These are phyloP conservation scores for Xiphophorus birchmanni DNA, from an alignment of 2,797 vertebrate genomes.

Conservation along the genomic window DNA sequence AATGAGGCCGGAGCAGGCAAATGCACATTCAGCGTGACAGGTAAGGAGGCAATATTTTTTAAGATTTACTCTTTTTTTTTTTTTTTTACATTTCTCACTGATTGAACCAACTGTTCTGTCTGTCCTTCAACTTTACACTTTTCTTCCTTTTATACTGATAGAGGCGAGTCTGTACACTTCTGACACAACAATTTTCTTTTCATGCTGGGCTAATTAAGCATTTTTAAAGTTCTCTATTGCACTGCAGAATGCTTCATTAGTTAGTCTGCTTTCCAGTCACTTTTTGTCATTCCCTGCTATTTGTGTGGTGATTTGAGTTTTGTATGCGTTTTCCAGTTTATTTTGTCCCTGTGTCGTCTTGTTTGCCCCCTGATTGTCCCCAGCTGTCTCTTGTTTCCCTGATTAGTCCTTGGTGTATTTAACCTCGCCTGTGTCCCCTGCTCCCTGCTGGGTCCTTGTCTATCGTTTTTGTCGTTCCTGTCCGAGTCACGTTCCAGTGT, in stretches of 20 bases:
- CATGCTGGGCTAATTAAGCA: neutral
- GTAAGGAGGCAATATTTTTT: conserved; percentile 65
- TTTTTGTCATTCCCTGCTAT: too few species aligned
- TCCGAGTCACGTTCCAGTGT: too few species aligned
- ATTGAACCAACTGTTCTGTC: neutral
- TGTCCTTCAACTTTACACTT: neutral
- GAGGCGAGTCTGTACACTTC: neutral
- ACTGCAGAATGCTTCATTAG: neutral
- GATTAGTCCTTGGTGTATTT: too few species aligned
- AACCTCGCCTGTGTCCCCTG: too few species aligned
- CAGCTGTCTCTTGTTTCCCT: too few species aligned
- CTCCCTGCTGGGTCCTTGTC: too few species aligned
- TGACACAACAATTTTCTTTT: neutral
- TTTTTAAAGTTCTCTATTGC: neutral
- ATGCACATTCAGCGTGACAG: conserved; percentile 96
- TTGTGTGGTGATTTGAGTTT: too few species aligned
- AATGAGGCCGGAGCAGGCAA: conserved; percentile 94
- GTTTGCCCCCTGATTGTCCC: too few species aligned
- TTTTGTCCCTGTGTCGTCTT: too few species aligned
- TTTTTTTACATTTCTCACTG: neutral
- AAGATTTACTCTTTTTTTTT: too few species aligned
- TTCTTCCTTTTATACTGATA: neutral
- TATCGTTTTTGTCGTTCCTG: too few species aligned
- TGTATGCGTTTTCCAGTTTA: too few species aligned
- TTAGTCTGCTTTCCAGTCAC: neutral